A percentile compares a stretch with the other conserved stretches of the same genome.
Evolutionary conservation across 2,113 vertebrate species (phyloP).

Genomic region (Syngnathus scovelli): DNA sequence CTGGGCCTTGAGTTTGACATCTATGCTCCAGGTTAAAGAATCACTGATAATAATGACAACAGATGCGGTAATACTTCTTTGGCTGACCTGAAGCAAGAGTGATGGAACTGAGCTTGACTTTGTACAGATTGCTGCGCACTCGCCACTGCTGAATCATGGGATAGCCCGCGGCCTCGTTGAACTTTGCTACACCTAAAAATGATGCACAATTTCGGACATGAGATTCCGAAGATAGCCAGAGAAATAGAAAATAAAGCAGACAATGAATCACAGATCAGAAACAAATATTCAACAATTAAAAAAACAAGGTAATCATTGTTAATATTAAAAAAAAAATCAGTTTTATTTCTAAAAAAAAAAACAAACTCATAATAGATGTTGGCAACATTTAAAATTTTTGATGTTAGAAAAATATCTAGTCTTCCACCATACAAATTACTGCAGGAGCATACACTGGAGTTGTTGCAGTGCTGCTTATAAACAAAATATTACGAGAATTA

Average conservation of each 20-base stretch:
- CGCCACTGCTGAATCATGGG: constrained; percentile 97
- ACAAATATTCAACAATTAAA: not conserved
- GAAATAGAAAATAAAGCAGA: constrained; percentile 28
- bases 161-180: constrained; percentile 91
- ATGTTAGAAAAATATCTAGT: no score
- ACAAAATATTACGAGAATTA: no score
- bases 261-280: not conserved
- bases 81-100: constrained; percentile 87
- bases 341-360: no score
- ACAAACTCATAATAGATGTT: no score
- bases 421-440: no score
- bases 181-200: constrained; percentile 81
- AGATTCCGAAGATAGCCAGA: not conserved
- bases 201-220: not conserved
- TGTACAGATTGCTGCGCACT: constrained; percentile 94
- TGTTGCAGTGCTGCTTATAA: no score
- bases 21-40: not conserved
- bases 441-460: no score
- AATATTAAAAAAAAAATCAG: no score
- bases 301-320: no score
- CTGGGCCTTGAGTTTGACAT: no score
- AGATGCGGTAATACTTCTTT: not conserved
- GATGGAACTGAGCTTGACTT: constrained; percentile 93
- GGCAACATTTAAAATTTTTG: no score
- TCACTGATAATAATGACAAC: not conserved